Conservation (phyloP, 2,797 vertebrate species). For the Sebastiscus albofasciatus region DNA sequence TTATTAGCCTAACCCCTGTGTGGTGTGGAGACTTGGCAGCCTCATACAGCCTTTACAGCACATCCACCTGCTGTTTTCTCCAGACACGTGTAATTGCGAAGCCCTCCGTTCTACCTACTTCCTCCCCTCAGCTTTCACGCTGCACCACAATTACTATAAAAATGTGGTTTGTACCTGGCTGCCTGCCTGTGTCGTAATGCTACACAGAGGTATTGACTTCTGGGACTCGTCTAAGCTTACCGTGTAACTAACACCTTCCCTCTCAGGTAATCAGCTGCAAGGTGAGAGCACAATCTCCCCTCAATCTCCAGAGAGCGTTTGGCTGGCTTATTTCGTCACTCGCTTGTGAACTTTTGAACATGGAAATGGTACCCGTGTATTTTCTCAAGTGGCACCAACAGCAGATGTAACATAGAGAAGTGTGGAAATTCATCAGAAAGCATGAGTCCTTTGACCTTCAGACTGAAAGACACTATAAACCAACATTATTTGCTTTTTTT, state of each 20-base stretch:
- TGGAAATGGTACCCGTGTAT: conserved; percentile 1
- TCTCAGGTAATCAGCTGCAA: conserved; percentile 56
- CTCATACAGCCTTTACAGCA: conserved; percentile 56
- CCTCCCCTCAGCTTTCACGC: conserved; percentile 36
- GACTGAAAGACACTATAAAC: not conserved
- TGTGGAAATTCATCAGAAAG: conserved; percentile 1
- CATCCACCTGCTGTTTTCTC: conserved; percentile 65
- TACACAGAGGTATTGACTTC: conserved; percentile 36
- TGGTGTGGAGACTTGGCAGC: conserved; percentile 48
- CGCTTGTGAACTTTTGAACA: not conserved
- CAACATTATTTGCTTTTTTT: conserved; percentile 37
- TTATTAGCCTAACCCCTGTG: conserved; percentile 75
- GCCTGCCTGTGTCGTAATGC: conserved; percentile 23
- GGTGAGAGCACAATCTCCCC: conserved; percentile 21
- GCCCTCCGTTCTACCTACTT: conserved; percentile 19
- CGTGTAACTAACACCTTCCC: conserved; percentile 61
- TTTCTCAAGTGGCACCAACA: conserved; percentile 11
- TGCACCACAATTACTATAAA: conserved; percentile 47
- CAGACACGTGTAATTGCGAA: conserved; percentile 44
- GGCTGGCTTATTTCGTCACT: conserved; percentile 4
- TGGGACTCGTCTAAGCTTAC: conserved; percentile 57
- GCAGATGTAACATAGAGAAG: not conserved
- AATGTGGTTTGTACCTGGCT: conserved; percentile 18
- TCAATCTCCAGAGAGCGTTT: not conserved
- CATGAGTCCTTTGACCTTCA: not conserved